Conservation (phyloP, 2,797 vertebrate species). For the Enteromius fasciolatus region DNA sequence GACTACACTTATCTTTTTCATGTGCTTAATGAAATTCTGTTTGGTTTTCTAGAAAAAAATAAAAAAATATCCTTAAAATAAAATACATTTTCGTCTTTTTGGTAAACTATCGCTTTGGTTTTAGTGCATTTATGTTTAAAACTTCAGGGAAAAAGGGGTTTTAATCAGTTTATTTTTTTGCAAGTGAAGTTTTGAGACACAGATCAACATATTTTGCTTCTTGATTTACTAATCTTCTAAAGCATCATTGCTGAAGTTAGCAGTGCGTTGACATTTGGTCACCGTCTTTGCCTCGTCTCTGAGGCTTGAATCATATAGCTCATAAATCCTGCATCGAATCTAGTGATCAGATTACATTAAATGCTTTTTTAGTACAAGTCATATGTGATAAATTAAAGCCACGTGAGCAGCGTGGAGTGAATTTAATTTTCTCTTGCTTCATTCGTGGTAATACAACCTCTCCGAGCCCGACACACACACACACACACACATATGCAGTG, state of each 20-base stretch:
- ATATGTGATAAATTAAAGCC: conserved; percentile 94
- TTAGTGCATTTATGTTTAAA: too few species aligned
- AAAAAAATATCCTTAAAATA: not conserved
- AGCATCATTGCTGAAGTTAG: not conserved
- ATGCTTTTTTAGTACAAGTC: conserved; percentile 82
- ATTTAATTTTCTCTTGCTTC: conserved; percentile 95
- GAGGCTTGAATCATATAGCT: conserved; percentile 78
- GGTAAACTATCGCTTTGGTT: not conserved
- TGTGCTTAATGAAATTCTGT: not conserved
- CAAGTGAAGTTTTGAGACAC: not conserved
- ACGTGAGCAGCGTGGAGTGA: conserved; percentile 89
- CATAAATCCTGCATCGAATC: conserved; percentile 88
- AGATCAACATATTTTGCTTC: not conserved
- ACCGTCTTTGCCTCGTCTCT: conserved; percentile 71
- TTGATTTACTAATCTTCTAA: not conserved
- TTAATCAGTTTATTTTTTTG: too few species aligned
- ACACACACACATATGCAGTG: not conserved
- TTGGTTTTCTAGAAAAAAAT: not conserved
- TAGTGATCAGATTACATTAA: conserved; percentile 93
- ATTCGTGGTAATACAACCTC: conserved; percentile 90
- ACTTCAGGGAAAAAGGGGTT: too few species aligned
- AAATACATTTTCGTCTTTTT: not conserved
- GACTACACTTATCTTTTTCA: not conserved
- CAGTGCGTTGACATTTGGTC: not conserved
- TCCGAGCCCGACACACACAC: conserved; percentile 46